These are phyloP conservation scores for Eurytoma californica DNA, from an alignment of 2,888 invertebrate species.

Conservation along the genomic window DNA sequence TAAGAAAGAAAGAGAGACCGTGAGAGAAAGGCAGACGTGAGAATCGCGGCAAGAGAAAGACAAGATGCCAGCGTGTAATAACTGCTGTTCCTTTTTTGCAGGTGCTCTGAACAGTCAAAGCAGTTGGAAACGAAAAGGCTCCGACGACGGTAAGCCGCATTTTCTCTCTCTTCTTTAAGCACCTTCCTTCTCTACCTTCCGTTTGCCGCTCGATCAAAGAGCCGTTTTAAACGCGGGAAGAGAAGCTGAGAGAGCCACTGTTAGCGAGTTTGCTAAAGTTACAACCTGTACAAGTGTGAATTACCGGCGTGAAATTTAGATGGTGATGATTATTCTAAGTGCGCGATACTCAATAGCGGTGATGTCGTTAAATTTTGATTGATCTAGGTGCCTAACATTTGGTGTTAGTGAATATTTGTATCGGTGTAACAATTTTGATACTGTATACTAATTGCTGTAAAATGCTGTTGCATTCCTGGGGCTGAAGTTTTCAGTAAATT, in stretches of 20 bases:
- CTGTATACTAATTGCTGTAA: not conserved
- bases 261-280: not conserved
- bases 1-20: not conserved
- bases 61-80: not conserved
- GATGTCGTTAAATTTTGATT: too few relatives aligned
- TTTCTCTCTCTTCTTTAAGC: constrained; percentile 13
- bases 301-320: constrained; percentile 6
- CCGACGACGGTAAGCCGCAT: constrained; percentile 56
- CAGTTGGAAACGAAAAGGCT: constrained; percentile 55
- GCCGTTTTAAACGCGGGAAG: not conserved
- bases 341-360: too few relatives aligned
- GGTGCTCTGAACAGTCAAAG: constrained; percentile 43
- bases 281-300: constrained; percentile 21
- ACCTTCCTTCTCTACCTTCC: not conserved
- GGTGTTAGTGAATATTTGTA: too few relatives aligned
- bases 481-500: not conserved
- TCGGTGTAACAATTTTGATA: too few relatives aligned
- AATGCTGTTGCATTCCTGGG: constrained; percentile 2
- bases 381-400: too few relatives aligned
- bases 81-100: constrained; percentile 22
- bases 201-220: not conserved
- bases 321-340: not conserved
- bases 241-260: not conserved
- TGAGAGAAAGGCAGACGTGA: not conserved
- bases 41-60: not conserved